These are phyloP conservation scores for Desmophyllum pertusum DNA, from an alignment of 92 coral and sea anemone species.

Conservation along the genomic window DNA sequence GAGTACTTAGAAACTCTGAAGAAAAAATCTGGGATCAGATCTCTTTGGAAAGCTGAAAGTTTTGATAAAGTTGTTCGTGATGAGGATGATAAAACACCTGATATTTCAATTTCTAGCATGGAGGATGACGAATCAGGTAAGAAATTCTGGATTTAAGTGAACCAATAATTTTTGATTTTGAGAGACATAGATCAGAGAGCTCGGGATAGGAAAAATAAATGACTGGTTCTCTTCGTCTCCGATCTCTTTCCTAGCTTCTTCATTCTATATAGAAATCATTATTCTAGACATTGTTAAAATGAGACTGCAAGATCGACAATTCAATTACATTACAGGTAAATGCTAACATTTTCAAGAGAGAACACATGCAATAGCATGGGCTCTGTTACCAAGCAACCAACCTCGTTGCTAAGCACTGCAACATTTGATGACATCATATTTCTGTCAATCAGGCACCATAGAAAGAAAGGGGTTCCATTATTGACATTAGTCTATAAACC, in stretches of 20 bases:
- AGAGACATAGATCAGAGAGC: too few relatives aligned
- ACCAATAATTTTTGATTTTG: too few relatives aligned
- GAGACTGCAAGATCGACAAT: background rate
- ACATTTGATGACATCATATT: background rate
- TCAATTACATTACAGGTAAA: too few relatives aligned
- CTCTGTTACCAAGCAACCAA: background rate
- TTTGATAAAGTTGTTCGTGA: conserved; percentile 78
- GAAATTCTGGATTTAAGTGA: background rate
- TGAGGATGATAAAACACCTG: conserved; percentile 92
- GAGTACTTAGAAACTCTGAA: conserved; percentile 85
- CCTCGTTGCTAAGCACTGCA: background rate
- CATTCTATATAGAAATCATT: too few relatives aligned
- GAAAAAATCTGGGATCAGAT: conserved; percentile 83
- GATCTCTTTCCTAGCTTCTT: background rate
- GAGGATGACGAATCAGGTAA: conserved; percentile 69
- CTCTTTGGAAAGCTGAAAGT: conserved; percentile 86
- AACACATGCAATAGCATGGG: background rate
- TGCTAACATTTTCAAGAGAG: background rate
- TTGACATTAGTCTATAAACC: too few relatives aligned
- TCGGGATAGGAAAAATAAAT: too few relatives aligned
- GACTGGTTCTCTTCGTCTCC: background rate
- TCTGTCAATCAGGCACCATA: background rate
- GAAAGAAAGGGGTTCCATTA: background rate
- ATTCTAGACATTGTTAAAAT: too few relatives aligned
- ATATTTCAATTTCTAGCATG: conserved; percentile 85